phyloP scores from a whole-genome alignment of 1,140 invertebrate genomes.

The Drosophila kanapiae region DNA sequence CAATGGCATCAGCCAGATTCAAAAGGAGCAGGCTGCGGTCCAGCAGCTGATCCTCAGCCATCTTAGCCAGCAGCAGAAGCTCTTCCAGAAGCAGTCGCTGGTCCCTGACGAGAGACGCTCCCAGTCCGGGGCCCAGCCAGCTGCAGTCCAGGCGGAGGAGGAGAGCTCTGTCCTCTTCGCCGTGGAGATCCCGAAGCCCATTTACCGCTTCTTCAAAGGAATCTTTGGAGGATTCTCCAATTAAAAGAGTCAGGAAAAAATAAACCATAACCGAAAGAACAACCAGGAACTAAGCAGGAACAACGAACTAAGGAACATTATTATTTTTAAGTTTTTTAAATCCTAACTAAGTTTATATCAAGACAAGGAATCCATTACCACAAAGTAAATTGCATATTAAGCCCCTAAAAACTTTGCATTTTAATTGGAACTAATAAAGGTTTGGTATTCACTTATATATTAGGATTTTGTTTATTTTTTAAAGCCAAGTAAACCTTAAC shows the following conservation, averaged over 20 bases:
- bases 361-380: not conserved
- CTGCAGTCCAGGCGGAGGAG: constrained; percentile 21
- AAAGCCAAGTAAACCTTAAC: not conserved
- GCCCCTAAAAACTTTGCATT: not conserved
- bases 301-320: not conserved
- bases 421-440: not conserved
- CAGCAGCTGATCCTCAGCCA: constrained; percentile 33
- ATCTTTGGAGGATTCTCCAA: constrained; percentile 66
- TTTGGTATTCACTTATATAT: no score
- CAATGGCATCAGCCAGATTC: constrained; percentile 17
- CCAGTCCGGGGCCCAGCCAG: constrained; percentile 3
- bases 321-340: constrained; percentile 11
- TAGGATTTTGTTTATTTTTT: not conserved
- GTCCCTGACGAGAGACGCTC: constrained; percentile 36
- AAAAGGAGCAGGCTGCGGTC: constrained; percentile 28
- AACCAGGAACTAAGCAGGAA: constrained; percentile 2
- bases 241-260: not conserved
- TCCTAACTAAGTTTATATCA: not conserved
- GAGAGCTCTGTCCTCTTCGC: constrained; percentile 65
- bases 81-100: constrained; percentile 28
- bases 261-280: not conserved
- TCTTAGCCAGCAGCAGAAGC: constrained; percentile 18
- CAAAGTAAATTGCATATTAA: constrained; percentile 24
- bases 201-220: constrained; percentile 71
- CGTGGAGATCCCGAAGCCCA: constrained; percentile 70